Evolutionary conservation across 2,797 vertebrate genomes (phyloP), one percentile per base, ranked within the genome.

Genomic region (Mus spretus): DNA sequence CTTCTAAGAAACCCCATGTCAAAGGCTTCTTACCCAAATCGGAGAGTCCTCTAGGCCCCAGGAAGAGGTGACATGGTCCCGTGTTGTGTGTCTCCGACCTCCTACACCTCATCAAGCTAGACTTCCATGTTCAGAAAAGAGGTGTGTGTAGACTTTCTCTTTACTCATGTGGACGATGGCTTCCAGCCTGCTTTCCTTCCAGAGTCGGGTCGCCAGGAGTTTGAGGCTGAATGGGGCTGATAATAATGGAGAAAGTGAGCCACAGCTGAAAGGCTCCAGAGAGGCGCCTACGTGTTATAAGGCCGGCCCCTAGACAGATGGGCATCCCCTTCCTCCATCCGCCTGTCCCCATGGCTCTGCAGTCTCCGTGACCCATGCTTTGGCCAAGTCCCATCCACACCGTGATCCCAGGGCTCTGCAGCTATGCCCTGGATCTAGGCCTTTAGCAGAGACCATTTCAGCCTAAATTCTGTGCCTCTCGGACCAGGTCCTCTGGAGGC

Each of bases 61-160:
- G 3, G 4, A 9, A 24, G 28, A 1, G n/a, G 17, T 72, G 70
- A 37, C n/a, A 37, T n/a, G 65, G 17, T 10, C n/a, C n/a, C 0
- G 8, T 37, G n/a, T 37, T 37, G 17, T 19, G 34, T 70, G 31
- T 70, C 34, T 34, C n/a, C 3, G 7, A 72, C 3, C 70, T n/a
- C 70, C 7, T n/a, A n/a, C 17, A 37, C 67, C 67, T 72, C 17
- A 0, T 0, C 26, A 37, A 3, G 28, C 59, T 37, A 70, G 77
- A n/a, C 6, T 6, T 28, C 31, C 2, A 4, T 24, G 8, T 3
- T 53, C 40, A n/a, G 63, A 12, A 26, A 40, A 9, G 55, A 63
- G 26, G 4, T 1, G 19, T 8, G 61, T 24, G 44, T 22, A 3
- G 0, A 0, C 2, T 34, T 14, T 7, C 14, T 19, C 22, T 57